Percentiles rank a stretch among this genome's conserved stretches.
These are phyloP conservation scores for Montifringilla adamsi DNA, from an alignment of 2,113 vertebrate species.

Conservation along the genomic window DNA sequence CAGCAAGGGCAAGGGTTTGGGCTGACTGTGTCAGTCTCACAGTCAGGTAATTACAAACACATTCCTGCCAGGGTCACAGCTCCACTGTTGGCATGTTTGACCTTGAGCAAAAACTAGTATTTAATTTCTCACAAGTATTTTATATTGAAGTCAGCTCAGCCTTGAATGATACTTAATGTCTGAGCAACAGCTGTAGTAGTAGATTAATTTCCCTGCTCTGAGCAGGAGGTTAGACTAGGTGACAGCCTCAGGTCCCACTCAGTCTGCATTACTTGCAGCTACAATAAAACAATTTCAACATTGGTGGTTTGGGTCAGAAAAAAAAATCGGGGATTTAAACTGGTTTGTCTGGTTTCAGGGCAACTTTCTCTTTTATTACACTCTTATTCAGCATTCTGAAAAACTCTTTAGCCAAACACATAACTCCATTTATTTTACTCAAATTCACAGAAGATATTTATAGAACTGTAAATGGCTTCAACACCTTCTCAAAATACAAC, in stretches of 20 bases:
- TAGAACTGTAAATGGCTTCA: not conserved
- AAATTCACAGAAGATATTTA: constrained; percentile 7
- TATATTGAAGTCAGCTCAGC: not conserved
- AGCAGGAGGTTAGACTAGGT: not conserved
- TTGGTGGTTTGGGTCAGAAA: not conserved
- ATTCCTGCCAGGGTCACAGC: not conserved
- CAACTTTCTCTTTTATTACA: not conserved
- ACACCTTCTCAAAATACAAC: not conserved
- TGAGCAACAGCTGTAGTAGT: not conserved
- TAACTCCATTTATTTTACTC: not conserved
- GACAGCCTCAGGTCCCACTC: not conserved
- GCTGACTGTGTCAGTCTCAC: not conserved
- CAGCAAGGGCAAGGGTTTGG: not conserved
- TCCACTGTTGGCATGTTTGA: not conserved
- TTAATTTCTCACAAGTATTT: not conserved
- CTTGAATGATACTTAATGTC: not conserved
- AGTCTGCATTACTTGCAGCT: not conserved
- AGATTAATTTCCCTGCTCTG: not conserved
- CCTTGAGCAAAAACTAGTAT: not conserved
- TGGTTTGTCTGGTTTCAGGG: not conserved
- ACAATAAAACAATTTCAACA: not conserved
- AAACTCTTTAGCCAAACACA: not conserved
- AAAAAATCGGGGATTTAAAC: not conserved
- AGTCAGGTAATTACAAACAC: not conserved
- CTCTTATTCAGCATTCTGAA: not conserved